phyloP scores from a whole-genome alignment of 2,113 vertebrate species.

The Silurus glanis region DNA sequence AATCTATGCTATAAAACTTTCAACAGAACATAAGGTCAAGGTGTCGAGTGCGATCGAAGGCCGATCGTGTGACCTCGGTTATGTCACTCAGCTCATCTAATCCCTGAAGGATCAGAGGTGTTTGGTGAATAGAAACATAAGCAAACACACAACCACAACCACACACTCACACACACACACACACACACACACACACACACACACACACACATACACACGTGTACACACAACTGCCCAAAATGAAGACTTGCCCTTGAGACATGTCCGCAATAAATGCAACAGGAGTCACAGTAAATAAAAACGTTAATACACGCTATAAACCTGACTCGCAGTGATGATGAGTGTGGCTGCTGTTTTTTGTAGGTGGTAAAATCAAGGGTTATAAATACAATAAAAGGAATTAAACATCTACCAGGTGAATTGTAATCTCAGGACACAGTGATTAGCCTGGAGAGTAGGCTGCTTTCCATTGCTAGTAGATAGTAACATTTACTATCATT shows the following conservation, averaged over 20 bases:
- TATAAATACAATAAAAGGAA: too few relatives aligned
- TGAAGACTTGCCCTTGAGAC: not conserved
- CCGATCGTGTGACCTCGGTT: slow-evolving; percentile 18
- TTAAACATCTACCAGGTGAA: not conserved
- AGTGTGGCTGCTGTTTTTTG: not conserved
- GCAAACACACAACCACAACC: not conserved
- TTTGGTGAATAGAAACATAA: not conserved
- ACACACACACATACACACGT: not conserved
- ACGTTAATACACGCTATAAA: not conserved
- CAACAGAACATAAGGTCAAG: slow-evolving; percentile 29
- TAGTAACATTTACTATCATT: not conserved
- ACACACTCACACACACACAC: not conserved
- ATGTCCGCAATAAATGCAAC: not conserved
- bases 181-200: slow-evolving; percentile 3
- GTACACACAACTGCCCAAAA: not conserved
- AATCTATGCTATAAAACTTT: not conserved
- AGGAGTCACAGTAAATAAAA: not conserved
- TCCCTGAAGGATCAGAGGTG: slow-evolving; percentile 15
- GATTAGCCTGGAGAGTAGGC: not conserved
- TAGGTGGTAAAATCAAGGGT: too few relatives aligned
- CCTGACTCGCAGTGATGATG: too few relatives aligned
- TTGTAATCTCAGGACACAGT: not conserved
- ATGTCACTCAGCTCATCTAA: not conserved
- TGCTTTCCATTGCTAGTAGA: not conserved
- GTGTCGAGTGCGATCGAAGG: slow-evolving; percentile 2